Percentiles rank a stretch among this genome's conserved stretches.
phyloP scores from a whole-genome alignment of 92 coral and sea anemone species.

The Palythoa caribaeorum region DNA sequence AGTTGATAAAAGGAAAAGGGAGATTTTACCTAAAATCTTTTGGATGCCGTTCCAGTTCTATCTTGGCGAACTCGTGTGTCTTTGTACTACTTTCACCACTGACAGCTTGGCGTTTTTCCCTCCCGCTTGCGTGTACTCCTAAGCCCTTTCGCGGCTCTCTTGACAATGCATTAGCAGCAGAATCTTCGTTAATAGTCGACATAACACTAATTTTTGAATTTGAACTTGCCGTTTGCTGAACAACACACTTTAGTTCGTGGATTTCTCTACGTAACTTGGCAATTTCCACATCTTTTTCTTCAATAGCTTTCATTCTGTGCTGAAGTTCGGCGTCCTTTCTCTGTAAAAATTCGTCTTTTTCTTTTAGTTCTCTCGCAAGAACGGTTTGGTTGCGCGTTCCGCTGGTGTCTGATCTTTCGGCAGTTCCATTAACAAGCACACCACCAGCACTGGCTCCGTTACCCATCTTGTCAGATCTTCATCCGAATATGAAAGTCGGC shows the following conservation, averaged over 20 bases:
- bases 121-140: conserved; percentile 55
- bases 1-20: neutral
- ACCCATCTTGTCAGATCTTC: conserved; percentile 72
- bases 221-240: conserved; percentile 79
- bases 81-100: conserved; percentile 98
- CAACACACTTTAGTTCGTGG: conserved; percentile 96
- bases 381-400: conserved; percentile 33
- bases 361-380: conserved; percentile 80
- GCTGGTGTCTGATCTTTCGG: conserved; percentile 43
- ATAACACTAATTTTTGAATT: conserved; percentile 56
- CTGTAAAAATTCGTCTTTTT: conserved; percentile 86
- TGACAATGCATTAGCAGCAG: conserved; percentile 30
- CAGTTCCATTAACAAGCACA: conserved; percentile 38
- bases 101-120: conserved; percentile 95
- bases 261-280: conserved; percentile 87
- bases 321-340: conserved; percentile 92
- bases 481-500: conserved; percentile 28
- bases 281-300: conserved; percentile 87
- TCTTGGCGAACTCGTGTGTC: conserved; percentile 81
- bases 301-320: conserved; percentile 78
- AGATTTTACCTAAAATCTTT: conserved; percentile 90
- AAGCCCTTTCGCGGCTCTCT: neutral
- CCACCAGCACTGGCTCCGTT: conserved; percentile 77
- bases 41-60: conserved; percentile 86
- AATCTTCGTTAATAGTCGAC: conserved; percentile 78